Evolutionary conservation across 2,113 vertebrate species (phyloP), one percentile per base, ranked within the genome.

Genomic region (Eleginops maclovinus): DNA sequence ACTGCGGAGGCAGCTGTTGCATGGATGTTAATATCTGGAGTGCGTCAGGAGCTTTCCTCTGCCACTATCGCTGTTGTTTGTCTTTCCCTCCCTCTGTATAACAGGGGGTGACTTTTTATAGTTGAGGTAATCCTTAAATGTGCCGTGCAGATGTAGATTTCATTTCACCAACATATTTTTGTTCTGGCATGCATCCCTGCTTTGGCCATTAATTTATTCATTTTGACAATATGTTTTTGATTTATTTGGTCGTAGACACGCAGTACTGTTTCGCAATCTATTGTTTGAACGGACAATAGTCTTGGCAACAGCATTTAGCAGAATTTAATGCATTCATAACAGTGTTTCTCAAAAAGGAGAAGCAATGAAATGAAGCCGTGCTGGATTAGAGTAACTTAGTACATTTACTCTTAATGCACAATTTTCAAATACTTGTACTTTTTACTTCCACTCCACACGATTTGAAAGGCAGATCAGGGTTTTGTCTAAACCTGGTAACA

Each of bases 141-240:
- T 91, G 92, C 82, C 16, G 16, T 70, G 76, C 91, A 91, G 84
- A 91, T 93, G 89, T 84, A 69, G 73, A 82, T 84, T 87, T 82
- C 49, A 62, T 83, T 72, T 62, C 85, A 74, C 8, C 26, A 0
- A 77, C 13, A 10, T 72, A 9, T 36, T 36, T 81, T 65, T 61
- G 24, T 65, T 63, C 80, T 66, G 72, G 7, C 60, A 21, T 40
- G 26, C 8, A 10, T 73, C 75, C 47, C 21, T 73, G n/a, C 26
- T 55, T 54, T 22, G n/a, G 6, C 70, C 40, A 63, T 24, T 5
- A 43, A 63, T 47, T 46, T 50, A 47, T 77, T 49, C 2, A 72
- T 59, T 55, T 65, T 21, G 17, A 24, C 31, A 78, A 41, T 65
- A 55, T 68, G 31, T 50, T 60, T 7, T 53, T 54, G 19, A 1